phyloP scores from a whole-genome alignment of 2,888 invertebrate species.

The Automeris io region DNA sequence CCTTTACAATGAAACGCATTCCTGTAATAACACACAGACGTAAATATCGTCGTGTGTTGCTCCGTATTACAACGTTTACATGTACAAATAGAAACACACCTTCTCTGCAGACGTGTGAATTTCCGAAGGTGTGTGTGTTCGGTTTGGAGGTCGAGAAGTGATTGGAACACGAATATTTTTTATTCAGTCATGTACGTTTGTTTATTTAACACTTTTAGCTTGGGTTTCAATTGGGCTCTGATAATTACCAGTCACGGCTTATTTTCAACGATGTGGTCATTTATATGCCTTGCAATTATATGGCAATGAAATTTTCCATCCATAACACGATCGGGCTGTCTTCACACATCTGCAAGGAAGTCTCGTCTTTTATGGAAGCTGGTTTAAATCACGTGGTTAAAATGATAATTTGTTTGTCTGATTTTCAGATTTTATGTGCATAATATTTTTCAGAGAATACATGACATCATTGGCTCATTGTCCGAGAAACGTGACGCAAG shows the following conservation, averaged over 20 bases:
- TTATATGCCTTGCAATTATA: slow-evolving; percentile 12
- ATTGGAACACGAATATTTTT: slow-evolving; percentile 41
- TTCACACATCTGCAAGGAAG: slow-evolving; percentile 11
- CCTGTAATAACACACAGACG: slow-evolving; percentile 34
- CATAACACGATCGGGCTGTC: background rate
- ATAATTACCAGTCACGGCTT: slow-evolving; percentile 28
- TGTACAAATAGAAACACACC: slow-evolving; percentile 59
- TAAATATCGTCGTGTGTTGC: slow-evolving; percentile 36
- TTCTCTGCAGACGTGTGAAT: slow-evolving; percentile 37
- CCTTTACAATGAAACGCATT: slow-evolving; percentile 62
- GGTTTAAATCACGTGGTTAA: slow-evolving; percentile 3
- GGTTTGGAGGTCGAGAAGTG: slow-evolving; percentile 58
- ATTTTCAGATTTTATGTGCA: slow-evolving; percentile 12
- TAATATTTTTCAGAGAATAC: slow-evolving; percentile 24
- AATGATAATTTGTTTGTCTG: slow-evolving; percentile 6
- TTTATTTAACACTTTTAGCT: slow-evolving; percentile 37
- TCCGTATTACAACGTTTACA: slow-evolving; percentile 35
- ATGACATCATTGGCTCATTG: slow-evolving; percentile 43
- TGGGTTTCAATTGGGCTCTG: slow-evolving; percentile 23
- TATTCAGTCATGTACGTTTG: slow-evolving; percentile 26
- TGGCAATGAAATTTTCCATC: slow-evolving; percentile 13
- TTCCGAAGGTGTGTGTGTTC: slow-evolving; percentile 39
- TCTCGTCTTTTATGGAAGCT: slow-evolving; percentile 13
- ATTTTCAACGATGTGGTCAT: slow-evolving; percentile 39
- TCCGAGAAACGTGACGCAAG: slow-evolving; percentile 51